Evolutionary conservation across 2,888 invertebrate species (phyloP).

Genomic region (Halictus ligatus): DNA sequence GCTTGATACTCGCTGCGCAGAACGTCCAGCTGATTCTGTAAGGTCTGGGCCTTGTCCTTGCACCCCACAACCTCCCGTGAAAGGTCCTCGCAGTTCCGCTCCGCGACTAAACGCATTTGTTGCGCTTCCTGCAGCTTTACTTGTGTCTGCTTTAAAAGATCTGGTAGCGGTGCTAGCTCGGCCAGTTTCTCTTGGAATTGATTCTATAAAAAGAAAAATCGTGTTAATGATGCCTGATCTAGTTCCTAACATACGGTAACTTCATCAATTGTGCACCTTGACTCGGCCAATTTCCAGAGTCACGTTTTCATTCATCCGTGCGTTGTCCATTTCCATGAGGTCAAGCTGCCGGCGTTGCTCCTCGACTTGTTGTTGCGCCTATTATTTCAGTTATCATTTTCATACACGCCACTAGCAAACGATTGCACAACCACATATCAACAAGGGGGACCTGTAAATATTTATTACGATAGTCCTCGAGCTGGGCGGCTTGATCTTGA

Average conservation of each 20-base stretch:
- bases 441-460: conserved; percentile 76
- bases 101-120: conserved; percentile 88
- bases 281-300: conserved; percentile 89
- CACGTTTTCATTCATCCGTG: conserved; percentile 89
- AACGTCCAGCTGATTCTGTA: conserved; percentile 80
- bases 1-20: conserved; percentile 75
- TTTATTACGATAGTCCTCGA: conserved; percentile 90
- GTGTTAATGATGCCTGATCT: neutral
- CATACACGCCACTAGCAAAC: neutral
- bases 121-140: conserved; percentile 89
- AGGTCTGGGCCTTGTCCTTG: conserved; percentile 86
- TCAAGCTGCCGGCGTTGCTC: conserved; percentile 90
- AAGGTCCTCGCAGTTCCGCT: conserved; percentile 88
- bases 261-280: conserved; percentile 82
- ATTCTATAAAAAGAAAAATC: conserved; percentile 79
- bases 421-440: neutral
- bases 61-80: conserved; percentile 88
- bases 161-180: conserved; percentile 89
- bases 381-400: conserved; percentile 6
- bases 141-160: conserved; percentile 89
- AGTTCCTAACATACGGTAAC: neutral
- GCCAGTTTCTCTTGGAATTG: conserved; percentile 91
- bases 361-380: conserved; percentile 90
- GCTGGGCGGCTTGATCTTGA: conserved; percentile 88
- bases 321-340: conserved; percentile 90